phyloP scores from a whole-genome alignment of 2,888 invertebrate genomes.

The Atherix ibis region DNA sequence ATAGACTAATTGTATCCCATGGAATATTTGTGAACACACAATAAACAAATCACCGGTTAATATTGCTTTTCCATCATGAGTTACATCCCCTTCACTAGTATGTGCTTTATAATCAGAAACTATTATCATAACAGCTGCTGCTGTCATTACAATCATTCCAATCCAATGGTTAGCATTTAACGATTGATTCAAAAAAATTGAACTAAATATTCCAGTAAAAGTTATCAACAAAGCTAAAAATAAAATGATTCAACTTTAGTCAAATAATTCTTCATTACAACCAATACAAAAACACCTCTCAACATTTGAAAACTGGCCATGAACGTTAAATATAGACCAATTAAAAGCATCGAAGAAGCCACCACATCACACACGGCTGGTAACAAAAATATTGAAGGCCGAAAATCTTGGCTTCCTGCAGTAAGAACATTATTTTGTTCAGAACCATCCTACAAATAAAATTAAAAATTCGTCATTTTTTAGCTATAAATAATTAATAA shows the following conservation, averaged over 20 bases:
- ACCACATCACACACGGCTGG: slow-evolving; percentile 82
- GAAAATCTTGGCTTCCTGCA: slow-evolving; percentile 59
- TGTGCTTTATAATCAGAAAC: slow-evolving; percentile 59
- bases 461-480: not conserved
- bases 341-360: slow-evolving; percentile 79
- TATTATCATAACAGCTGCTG: slow-evolving; percentile 58
- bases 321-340: slow-evolving; percentile 80
- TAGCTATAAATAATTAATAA: not conserved
- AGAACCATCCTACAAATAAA: slow-evolving; percentile 24
- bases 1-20: slow-evolving; percentile 82
- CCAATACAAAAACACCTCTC: no score
- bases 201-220: slow-evolving; percentile 78
- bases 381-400: slow-evolving; percentile 61
- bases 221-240: slow-evolving; percentile 61
- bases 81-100: slow-evolving; percentile 22
- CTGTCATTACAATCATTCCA: slow-evolving; percentile 55
- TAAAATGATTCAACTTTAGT: not conserved
- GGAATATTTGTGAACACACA: slow-evolving; percentile 61
- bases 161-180: slow-evolving; percentile 54
- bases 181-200: slow-evolving; percentile 54
- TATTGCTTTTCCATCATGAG: slow-evolving; percentile 44
- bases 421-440: slow-evolving; percentile 45
- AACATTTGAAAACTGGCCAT: slow-evolving; percentile 95
- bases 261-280: slow-evolving; percentile 12
- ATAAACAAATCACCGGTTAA: slow-evolving; percentile 69